These are phyloP conservation scores for Pseudochromis fuscus DNA, from an alignment of 2,797 vertebrate genomes.

Conservation along the genomic window DNA sequence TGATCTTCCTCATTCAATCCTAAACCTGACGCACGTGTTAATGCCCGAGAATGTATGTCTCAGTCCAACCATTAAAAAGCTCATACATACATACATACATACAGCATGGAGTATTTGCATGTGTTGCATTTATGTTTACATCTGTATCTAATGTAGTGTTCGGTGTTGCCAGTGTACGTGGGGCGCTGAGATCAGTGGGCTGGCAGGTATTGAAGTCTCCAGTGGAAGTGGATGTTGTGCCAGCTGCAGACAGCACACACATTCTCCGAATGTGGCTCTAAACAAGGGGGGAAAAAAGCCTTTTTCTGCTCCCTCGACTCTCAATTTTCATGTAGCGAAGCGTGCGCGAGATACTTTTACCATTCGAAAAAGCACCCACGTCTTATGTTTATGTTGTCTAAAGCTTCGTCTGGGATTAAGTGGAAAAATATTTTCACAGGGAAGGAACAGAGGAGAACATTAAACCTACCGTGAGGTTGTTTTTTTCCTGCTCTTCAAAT, in stretches of 20 bases:
- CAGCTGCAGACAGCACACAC: slow-evolving; percentile 54
- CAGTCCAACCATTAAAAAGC: not conserved
- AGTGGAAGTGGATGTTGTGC: slow-evolving; percentile 25
- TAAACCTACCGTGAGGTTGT: slow-evolving; percentile 1
- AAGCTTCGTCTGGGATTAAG: slow-evolving; percentile 31
- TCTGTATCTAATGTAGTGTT: slow-evolving; percentile 24
- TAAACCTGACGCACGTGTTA: slow-evolving; percentile 18
- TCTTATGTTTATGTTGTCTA: slow-evolving; percentile 38
- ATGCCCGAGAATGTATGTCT: not conserved
- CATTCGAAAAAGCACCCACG: slow-evolving; percentile 39
- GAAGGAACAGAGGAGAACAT: slow-evolving; percentile 16
- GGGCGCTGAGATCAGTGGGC: slow-evolving; percentile 55
- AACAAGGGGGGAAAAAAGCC: slow-evolving; percentile 43
- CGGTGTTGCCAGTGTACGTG: slow-evolving; percentile 37
- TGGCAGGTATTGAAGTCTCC: slow-evolving; percentile 68
- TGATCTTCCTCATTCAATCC: slow-evolving; percentile 36
- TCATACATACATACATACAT: not conserved
- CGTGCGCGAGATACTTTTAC: slow-evolving; percentile 31
- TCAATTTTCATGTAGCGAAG: slow-evolving; percentile 42
- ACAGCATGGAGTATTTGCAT: not conserved
- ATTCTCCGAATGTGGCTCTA: slow-evolving; percentile 38
- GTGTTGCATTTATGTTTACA: slow-evolving; percentile 27
- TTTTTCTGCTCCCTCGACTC: slow-evolving; percentile 29
- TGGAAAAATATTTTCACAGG: slow-evolving; percentile 21
- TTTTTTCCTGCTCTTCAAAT: slow-evolving; percentile 14